phyloP scores from a whole-genome alignment of 2,113 vertebrate genomes.

The Lathamus discolor region DNA sequence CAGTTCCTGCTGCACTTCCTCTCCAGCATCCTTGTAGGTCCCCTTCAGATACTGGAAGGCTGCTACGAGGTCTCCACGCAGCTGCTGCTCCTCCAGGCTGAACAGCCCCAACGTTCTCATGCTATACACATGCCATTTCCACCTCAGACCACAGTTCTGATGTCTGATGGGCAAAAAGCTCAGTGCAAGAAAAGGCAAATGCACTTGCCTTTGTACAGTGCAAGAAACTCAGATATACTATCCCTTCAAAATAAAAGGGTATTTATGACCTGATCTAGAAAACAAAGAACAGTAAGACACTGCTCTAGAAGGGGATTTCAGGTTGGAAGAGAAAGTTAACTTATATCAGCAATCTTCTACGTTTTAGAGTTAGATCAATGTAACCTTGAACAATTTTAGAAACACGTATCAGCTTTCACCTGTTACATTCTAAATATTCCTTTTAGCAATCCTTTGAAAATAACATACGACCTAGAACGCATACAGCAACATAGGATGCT shows the following conservation, averaged over 20 bases:
- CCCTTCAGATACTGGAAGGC: background rate
- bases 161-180: background rate
- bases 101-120: background rate
- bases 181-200: background rate
- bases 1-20: no score
- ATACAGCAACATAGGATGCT: background rate
- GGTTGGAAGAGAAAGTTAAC: background rate
- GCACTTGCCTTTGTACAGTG: background rate
- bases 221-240: background rate
- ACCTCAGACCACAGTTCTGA: background rate
- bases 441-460: background rate
- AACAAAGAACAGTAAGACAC: background rate
- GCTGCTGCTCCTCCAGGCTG: background rate
- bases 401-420: background rate
- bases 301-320: background rate
- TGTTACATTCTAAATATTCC: background rate
- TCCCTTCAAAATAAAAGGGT: background rate
- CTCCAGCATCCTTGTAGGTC: background rate
- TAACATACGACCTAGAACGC: background rate
- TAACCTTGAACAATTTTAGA: background rate
- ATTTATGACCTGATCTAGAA: background rate
- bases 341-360: background rate
- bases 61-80: background rate
- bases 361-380: background rate
- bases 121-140: rapidly evolving